Evolutionary conservation across 1,140 invertebrate species (phyloP).

Genomic region (Papilio polytes): DNA sequence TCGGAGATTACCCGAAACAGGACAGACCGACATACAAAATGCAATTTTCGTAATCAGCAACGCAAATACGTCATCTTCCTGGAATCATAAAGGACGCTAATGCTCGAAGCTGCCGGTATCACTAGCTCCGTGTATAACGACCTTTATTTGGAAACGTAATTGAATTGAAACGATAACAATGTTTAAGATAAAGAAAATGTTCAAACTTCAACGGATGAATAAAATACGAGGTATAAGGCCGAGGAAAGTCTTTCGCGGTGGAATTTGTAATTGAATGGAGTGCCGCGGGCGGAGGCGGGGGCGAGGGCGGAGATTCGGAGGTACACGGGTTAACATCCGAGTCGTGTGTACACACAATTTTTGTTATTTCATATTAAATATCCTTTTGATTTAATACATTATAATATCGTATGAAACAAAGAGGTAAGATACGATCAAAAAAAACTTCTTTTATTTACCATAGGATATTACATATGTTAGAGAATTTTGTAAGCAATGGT

Average conservation of each 20-base stretch:
- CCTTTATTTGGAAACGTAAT: background rate
- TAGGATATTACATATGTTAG: too few relatives aligned
- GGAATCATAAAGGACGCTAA: too few relatives aligned
- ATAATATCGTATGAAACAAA: background rate
- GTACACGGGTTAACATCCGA: conserved; percentile 8
- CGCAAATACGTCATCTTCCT: too few relatives aligned
- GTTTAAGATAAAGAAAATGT: conserved; percentile 7
- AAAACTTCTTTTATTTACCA: background rate
- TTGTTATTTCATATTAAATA: conserved; percentile 11
- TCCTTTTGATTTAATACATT: background rate
- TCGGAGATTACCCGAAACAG: too few relatives aligned
- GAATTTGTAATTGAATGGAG: conserved; percentile 21
- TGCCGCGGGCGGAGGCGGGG: background rate
- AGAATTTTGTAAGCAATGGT: too few relatives aligned
- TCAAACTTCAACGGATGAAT: background rate
- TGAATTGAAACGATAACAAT: conserved; percentile 2
- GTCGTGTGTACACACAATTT: conserved; percentile 11
- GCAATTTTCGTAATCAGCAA: too few relatives aligned
- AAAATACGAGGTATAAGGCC: background rate
- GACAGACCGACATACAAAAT: too few relatives aligned
- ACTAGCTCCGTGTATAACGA: background rate
- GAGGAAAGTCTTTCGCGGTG: background rate
- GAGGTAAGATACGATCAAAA: background rate
- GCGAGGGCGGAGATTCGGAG: background rate
- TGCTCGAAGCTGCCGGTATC: background rate